phyloP scores from a whole-genome alignment of 2,797 vertebrate genomes.

The Holocentrus rufus region DNA sequence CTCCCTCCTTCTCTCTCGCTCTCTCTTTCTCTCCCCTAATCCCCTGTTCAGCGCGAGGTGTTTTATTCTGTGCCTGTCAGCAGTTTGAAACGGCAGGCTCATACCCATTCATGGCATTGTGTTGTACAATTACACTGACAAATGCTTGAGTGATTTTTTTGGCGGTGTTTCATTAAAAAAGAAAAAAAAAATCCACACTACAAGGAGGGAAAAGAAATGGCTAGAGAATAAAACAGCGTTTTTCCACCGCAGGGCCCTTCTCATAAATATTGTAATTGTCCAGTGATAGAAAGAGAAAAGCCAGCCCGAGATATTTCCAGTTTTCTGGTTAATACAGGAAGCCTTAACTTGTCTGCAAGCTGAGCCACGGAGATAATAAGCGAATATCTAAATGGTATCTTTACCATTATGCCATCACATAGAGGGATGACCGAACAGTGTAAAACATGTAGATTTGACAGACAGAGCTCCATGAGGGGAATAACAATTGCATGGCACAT shows the following conservation, averaged over 20 bases:
- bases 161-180: constrained; percentile 83
- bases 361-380: constrained; percentile 71
- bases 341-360: constrained; percentile 71
- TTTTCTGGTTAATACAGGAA: constrained; percentile 66
- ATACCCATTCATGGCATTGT: constrained; percentile 87
- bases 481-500: constrained; percentile 56
- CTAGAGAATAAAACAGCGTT: constrained; percentile 77
- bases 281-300: constrained; percentile 73
- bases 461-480: constrained; percentile 56
- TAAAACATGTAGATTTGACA: constrained; percentile 74
- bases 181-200: constrained; percentile 66
- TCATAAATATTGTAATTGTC: constrained; percentile 87
- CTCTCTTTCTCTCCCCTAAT: constrained; percentile 72
- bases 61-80: constrained; percentile 83
- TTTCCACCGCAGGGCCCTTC: constrained; percentile 74
- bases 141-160: constrained; percentile 87
- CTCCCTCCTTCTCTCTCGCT: constrained; percentile 55
- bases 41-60: constrained; percentile 74
- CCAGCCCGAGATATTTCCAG: constrained; percentile 63
- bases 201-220: constrained; percentile 71
- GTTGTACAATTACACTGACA: constrained; percentile 87
- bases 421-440: constrained; percentile 60
- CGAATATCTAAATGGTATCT: constrained; percentile 75
- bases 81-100: constrained; percentile 80
- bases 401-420: constrained; percentile 67